Evolutionary conservation across 64 coral and sea anemone species (phyloP).

Genomic region (Catalaphyllia jardinei): DNA sequence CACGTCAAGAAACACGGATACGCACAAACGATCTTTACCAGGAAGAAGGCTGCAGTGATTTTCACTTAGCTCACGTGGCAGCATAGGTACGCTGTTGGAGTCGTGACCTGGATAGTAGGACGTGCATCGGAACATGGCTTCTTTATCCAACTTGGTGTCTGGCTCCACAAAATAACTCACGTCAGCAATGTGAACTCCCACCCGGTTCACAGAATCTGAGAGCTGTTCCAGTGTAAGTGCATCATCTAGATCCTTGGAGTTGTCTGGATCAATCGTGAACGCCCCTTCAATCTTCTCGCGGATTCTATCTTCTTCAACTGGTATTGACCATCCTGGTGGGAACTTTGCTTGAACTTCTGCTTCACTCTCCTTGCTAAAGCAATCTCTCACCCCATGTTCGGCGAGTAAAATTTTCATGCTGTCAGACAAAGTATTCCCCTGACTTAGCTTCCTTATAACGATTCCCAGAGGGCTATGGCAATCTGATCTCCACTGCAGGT

Average conservation of each 20-base stretch:
- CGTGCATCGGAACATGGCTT: slow-evolving; percentile 55
- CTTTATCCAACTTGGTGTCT: slow-evolving; percentile 63
- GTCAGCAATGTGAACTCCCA: slow-evolving; percentile 84
- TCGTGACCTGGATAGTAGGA: slow-evolving; percentile 67
- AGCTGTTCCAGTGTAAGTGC: slow-evolving; percentile 67
- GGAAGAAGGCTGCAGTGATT: slow-evolving; percentile 74
- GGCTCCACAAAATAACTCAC: slow-evolving; percentile 70
- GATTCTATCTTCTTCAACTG: slow-evolving; percentile 6
- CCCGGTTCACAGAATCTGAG: slow-evolving; percentile 2
- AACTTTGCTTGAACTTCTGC: neutral
- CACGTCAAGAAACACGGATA: slow-evolving; percentile 63
- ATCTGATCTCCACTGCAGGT: slow-evolving; percentile 69
- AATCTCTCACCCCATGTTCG: slow-evolving; percentile 47
- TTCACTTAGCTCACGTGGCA: slow-evolving; percentile 72
- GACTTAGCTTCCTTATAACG: slow-evolving; percentile 42
- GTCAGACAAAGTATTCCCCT: neutral
- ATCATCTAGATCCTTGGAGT: slow-evolving; percentile 86
- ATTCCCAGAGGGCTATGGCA: slow-evolving; percentile 47
- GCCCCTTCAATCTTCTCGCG: slow-evolving; percentile 36
- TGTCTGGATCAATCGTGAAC: slow-evolving; percentile 78
- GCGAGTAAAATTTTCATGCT: slow-evolving; percentile 63
- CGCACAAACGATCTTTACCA: slow-evolving; percentile 50
- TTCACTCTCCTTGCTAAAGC: slow-evolving; percentile 37
- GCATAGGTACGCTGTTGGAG: slow-evolving; percentile 66
- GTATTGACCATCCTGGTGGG: slow-evolving; percentile 45